Evolutionary conservation across 2,888 invertebrate genomes (phyloP), one percentile per base, ranked within the genome.

Genomic region (Aradus depressus): DNA sequence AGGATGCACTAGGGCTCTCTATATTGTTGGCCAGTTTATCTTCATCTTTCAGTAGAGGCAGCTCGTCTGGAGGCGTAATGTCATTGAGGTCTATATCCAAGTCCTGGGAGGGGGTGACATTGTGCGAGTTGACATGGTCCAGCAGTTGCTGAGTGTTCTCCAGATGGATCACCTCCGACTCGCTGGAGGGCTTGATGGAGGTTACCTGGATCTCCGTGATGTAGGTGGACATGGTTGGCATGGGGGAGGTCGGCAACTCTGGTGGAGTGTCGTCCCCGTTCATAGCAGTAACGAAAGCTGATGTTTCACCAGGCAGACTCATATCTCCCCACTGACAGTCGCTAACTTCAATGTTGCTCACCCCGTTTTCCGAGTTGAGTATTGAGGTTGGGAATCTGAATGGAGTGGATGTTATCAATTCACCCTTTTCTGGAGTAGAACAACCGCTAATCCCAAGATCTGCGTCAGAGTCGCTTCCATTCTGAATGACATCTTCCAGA

Each of bases 181-280:
- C 31, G n/a, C 38, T 37, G 6, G 41, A 16, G 4, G 63, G 61
- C 16, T 64, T 66, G 8, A 61, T 61, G 32, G 62, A 66, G 2
- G 68, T 62, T 1, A 76, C 82, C 67, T 82, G 80, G 52, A 84
- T 84, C 68, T 84, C 84, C 34, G 82, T 84, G 26, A 84, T 74
- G 62, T 81, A 82, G 22, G 79, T 78, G 26, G 63, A 55, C 39
- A 61, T 52, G 56, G 61, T 57, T 25, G 68, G 68, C 57, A 69
- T 63, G 2, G 70, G 68, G 0, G 69, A 68, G 5, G 62, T 68
- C 2, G 70, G 68, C 1, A 70, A 57, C 3, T 68, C 65, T n/a
- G 70, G 68, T 10, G 66, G 65, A 10, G 59, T 61, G 3, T 63
- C 64, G 54, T 64, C 58, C 59, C 57, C 57, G 34, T 50, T 44